Evolutionary conservation across 2,797 vertebrate species (phyloP).

Genomic region (Linurgus olivaceus): DNA sequence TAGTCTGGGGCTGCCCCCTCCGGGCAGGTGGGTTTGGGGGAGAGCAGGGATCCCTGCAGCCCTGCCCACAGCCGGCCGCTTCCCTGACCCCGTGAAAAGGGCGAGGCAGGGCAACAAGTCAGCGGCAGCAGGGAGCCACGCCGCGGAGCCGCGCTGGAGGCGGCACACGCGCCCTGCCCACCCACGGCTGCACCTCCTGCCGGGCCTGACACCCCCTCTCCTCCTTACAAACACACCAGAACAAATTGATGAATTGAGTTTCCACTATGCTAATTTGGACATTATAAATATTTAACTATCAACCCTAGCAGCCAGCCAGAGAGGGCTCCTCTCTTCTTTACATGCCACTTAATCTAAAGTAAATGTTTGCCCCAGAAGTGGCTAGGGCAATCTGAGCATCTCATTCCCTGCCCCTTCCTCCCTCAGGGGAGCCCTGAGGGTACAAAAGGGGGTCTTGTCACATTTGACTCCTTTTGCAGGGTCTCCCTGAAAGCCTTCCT

Average conservation of each 20-base stretch:
- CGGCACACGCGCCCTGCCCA: background rate
- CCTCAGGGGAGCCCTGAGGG: conserved; percentile 30
- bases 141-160: accelerated
- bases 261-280: conserved; percentile 83
- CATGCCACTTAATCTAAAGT: conserved; percentile 75
- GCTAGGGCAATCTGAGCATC: conserved; percentile 64
- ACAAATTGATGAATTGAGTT: conserved; percentile 85
- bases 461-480: conserved; percentile 17
- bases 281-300: conserved; percentile 85
- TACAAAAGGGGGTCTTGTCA: conserved; percentile 16
- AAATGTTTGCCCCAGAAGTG: conserved; percentile 76
- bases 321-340: conserved; percentile 64
- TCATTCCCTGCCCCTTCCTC: conserved; percentile 20
- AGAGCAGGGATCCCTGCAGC: background rate
- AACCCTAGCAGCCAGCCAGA: conserved; percentile 74
- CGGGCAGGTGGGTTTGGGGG: background rate
- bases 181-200: conserved; percentile 34
- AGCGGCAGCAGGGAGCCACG: accelerated
- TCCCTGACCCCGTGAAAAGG: accelerated
- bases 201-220: conserved; percentile 29
- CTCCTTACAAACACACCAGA: conserved; percentile 73
- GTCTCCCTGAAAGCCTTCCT: background rate
- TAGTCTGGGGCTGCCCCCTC: background rate
- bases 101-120: conserved; percentile 46
- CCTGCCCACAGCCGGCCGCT: background rate